Conservation (phyloP, 1,140 invertebrate genomes). For the Bombus confusus region DNA sequence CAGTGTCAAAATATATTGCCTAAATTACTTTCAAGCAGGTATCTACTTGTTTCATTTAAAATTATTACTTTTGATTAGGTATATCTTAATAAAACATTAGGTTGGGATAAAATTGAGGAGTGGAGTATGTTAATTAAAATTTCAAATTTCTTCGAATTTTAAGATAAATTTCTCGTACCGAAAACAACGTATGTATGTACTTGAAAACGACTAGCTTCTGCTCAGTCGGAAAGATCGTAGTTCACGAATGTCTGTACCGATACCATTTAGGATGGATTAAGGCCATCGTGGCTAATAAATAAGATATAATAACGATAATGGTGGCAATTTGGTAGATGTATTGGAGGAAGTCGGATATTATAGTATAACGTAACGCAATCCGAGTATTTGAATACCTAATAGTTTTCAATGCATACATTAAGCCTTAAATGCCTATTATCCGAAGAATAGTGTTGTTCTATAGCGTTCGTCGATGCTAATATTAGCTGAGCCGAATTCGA, state of each 20-base stretch:
- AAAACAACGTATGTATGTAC: background rate
- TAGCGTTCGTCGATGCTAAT: constrained; percentile 71
- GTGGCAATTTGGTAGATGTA: constrained; percentile 70
- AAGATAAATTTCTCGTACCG: background rate
- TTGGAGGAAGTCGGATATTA: constrained; percentile 73
- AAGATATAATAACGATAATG: constrained; percentile 74
- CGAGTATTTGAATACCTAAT: constrained; percentile 79
- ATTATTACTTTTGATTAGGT: too few relatives aligned
- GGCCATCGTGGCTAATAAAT: constrained; percentile 66
- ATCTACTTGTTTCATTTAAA: background rate
- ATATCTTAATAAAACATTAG: background rate
- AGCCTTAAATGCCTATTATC: constrained; percentile 74
- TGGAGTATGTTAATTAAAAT: background rate
- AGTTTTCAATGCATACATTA: constrained; percentile 80
- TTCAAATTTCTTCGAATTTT: background rate
- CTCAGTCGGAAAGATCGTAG: background rate
- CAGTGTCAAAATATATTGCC: background rate
- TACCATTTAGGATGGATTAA: constrained; percentile 66
- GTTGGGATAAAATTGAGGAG: background rate
- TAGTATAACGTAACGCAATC: constrained; percentile 75
- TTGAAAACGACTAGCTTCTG: background rate
- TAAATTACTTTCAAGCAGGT: background rate
- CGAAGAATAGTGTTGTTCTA: constrained; percentile 68
- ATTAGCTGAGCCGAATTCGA: constrained; percentile 66
- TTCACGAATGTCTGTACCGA: constrained; percentile 32